A percentile compares a stretch with the other conserved stretches of the same genome.
Evolutionary conservation across 2,797 vertebrate genomes (phyloP).

Genomic region (Telmatherina bonti): DNA sequence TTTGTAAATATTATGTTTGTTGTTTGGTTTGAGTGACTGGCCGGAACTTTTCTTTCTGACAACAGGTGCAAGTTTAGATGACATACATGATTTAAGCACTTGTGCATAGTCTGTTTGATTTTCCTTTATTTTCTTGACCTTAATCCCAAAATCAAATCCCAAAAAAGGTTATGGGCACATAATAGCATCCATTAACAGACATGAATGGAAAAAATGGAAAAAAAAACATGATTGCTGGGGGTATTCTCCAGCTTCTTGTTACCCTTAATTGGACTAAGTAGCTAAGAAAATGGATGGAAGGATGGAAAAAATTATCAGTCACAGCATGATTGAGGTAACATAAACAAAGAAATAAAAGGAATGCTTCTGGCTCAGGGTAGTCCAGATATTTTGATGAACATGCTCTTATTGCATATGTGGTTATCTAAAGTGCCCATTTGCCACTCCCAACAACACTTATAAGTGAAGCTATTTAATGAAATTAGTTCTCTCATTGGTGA

Average conservation of each 20-base stretch:
- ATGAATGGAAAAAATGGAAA: no score
- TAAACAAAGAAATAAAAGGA: constrained; percentile 37
- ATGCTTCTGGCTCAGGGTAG: constrained; percentile 56
- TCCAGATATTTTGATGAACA: constrained; percentile 43
- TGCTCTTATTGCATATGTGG: constrained; percentile 36
- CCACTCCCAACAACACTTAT: constrained; percentile 48
- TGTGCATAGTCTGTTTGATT: constrained; percentile 55
- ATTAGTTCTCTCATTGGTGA: constrained; percentile 63
- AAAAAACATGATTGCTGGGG: no score
- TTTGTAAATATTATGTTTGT: constrained; percentile 90
- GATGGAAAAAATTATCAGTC: constrained; percentile 11
- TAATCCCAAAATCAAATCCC: constrained; percentile 50
- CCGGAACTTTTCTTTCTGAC: constrained; percentile 81
- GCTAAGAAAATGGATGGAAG: no score
- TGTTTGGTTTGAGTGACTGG: constrained; percentile 84
- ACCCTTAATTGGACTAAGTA: no score
- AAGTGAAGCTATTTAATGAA: constrained; percentile 52
- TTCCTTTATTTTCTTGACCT: constrained; percentile 60
- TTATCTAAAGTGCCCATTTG: constrained; percentile 50
- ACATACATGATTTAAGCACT: constrained; percentile 63
- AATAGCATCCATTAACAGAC: constrained; percentile 44
- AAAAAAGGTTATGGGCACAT: constrained; percentile 51
- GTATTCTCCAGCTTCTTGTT: no score
- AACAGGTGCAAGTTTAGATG: constrained; percentile 84
- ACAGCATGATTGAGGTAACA: constrained; percentile 49